Conservation (phyloP, 2,113 vertebrate genomes). For the Australoheros scitulus region DNA sequence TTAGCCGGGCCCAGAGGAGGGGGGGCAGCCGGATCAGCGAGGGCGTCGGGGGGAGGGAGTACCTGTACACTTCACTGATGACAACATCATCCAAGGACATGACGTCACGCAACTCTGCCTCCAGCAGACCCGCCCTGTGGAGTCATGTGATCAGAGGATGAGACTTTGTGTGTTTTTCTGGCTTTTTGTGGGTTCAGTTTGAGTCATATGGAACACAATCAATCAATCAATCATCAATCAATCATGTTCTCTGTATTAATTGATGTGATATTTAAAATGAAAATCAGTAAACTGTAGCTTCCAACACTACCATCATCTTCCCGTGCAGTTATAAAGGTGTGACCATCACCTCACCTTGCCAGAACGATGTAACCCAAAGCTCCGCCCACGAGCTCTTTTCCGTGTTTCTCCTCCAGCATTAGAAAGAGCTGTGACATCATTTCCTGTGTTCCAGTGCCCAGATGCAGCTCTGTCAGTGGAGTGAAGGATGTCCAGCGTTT, state of each 20-base stretch:
- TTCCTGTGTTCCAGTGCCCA: slow-evolving; percentile 69
- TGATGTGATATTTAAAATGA: neutral
- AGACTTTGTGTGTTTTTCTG: neutral
- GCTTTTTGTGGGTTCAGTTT: neutral
- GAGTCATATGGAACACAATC: neutral
- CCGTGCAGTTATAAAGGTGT: neutral
- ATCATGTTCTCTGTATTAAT: neutral
- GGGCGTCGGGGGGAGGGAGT: slow-evolving; percentile 76
- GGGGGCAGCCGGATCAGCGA: slow-evolving; percentile 81
- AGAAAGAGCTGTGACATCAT: slow-evolving; percentile 73
- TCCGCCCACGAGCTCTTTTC: slow-evolving; percentile 75
- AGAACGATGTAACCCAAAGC: slow-evolving; percentile 80
- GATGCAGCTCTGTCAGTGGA: slow-evolving; percentile 41
- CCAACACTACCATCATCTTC: no score
- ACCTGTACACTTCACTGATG: slow-evolving; percentile 80
- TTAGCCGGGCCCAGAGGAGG: slow-evolving; percentile 82
- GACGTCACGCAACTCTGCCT: slow-evolving; percentile 84
- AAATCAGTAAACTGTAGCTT: neutral
- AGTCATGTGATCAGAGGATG: neutral
- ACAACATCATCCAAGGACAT: slow-evolving; percentile 86
- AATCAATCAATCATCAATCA: neutral
- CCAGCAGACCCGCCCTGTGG: slow-evolving; percentile 83
- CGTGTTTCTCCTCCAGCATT: slow-evolving; percentile 80
- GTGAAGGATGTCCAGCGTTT: slow-evolving; percentile 80
- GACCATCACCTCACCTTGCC: slow-evolving; percentile 63